Conservation (phyloP, 2,113 vertebrate genomes). For the Bubo scandiacus region DNA sequence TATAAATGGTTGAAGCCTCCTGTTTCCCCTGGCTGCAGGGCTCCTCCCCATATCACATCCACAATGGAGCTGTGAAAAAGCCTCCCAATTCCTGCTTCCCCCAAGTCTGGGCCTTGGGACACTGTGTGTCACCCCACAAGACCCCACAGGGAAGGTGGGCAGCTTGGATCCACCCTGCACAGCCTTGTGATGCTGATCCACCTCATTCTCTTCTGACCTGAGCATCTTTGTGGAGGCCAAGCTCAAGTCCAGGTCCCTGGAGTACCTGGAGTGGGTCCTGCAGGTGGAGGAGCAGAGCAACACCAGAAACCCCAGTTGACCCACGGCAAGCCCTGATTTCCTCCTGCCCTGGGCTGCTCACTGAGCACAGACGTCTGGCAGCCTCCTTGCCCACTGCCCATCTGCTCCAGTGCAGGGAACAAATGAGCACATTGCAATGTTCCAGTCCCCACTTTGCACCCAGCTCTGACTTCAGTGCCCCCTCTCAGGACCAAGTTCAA, state of each 20-base stretch:
- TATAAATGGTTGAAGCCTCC: rapidly evolving
- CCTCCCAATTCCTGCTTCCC: neutral
- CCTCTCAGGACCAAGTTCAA: neutral
- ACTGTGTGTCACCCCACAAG: neutral
- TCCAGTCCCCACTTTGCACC: neutral
- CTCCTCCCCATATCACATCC: neutral
- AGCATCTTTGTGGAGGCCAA: neutral
- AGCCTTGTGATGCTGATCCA: neutral
- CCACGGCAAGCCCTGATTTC: neutral
- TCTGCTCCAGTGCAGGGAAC: neutral
- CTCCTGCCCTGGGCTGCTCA: neutral
- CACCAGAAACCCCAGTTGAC: neutral
- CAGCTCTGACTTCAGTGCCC: neutral
- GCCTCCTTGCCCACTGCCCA: rapidly evolving
- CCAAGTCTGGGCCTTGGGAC: neutral
- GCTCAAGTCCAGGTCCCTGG: neutral
- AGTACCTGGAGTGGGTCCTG: neutral
- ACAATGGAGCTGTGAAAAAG: rapidly evolving
- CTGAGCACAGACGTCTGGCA: neutral
- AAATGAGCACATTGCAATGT: neutral
- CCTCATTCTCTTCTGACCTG: neutral
- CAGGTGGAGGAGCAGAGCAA: neutral
- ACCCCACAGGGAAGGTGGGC: neutral
- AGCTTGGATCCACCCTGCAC: neutral
- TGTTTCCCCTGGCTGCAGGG: neutral